A percentile compares a stretch with the other conserved stretches of the same genome.
Evolutionary conservation across 1,140 invertebrate species (phyloP).

Genomic region (Chionoecetes opilio): DNA sequence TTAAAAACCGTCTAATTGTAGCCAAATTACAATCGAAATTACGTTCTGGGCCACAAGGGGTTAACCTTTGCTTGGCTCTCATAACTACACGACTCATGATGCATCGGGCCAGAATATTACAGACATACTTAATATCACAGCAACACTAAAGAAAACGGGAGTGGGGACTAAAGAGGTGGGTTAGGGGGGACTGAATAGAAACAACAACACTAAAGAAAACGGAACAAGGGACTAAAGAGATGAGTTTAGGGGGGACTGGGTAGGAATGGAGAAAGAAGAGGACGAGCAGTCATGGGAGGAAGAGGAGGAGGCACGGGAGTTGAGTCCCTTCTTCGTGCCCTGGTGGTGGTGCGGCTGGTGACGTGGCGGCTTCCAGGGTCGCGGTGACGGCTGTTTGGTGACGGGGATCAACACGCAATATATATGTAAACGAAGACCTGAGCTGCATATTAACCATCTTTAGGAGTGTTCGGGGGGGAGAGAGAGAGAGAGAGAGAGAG

Average conservation of each 20-base stretch:
- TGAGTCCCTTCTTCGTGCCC: not conserved
- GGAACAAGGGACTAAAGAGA: not conserved
- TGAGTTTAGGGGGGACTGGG: not conserved
- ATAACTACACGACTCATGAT: too few relatives aligned
- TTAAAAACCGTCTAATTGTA: too few relatives aligned
- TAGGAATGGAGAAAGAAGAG: not conserved
- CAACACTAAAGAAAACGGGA: too few relatives aligned
- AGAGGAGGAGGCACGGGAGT: not conserved
- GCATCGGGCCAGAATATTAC: too few relatives aligned
- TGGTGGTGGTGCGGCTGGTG: not conserved
- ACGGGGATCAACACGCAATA: constrained; percentile 39
- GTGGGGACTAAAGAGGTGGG: too few relatives aligned
- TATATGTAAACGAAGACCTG: constrained; percentile 44
- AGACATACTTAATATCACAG: too few relatives aligned
- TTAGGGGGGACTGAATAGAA: too few relatives aligned
- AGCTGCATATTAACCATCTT: constrained; percentile 20
- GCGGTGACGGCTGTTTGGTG: constrained; percentile 29
- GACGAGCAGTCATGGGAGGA: not conserved
- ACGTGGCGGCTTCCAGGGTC: not conserved
- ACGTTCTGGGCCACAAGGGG: too few relatives aligned
- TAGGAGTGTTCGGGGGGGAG: not conserved
- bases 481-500: not conserved
- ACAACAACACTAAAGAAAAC: too few relatives aligned
- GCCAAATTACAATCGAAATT: too few relatives aligned
- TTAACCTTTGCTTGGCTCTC: too few relatives aligned